A percentile compares a stretch with the other conserved stretches of the same genome.
phyloP scores from a whole-genome alignment of 2,888 invertebrate genomes.

The Lithodes maja region DNA sequence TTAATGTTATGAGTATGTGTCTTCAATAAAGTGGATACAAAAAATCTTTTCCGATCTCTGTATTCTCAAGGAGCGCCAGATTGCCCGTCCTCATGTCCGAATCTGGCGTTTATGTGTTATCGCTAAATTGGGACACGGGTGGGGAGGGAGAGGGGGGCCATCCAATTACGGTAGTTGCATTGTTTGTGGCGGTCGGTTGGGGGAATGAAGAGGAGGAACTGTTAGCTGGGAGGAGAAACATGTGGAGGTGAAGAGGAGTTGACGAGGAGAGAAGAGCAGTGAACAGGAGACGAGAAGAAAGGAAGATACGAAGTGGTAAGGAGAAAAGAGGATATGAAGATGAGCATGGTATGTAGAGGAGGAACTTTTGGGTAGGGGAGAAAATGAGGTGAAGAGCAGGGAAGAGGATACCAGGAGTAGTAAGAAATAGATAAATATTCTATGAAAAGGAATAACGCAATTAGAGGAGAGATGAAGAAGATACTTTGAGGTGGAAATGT shows the following conservation, averaged over 20 bases:
- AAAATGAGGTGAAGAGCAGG: background rate
- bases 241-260: background rate
- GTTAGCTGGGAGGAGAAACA: background rate
- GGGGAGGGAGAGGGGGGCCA: background rate
- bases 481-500: no score
- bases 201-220: background rate
- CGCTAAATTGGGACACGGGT: slow-evolving; percentile 31
- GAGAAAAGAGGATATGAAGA: background rate
- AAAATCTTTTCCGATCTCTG: background rate
- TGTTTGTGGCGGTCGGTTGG: slow-evolving; percentile 17
- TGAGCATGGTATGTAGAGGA: background rate
- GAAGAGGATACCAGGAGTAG: no score
- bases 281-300: background rate
- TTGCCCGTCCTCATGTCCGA: background rate
- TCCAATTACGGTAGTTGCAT: slow-evolving; percentile 25
- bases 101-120: slow-evolving; percentile 31
- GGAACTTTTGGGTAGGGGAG: background rate
- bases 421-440: no score
- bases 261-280: background rate
- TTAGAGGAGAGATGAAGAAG: no score
- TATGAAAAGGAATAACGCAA: no score
- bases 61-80: slow-evolving; percentile 8
- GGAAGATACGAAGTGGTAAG: background rate
- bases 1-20: no score
- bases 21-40: no score